Percentiles rank a stretch among this genome's conserved stretches.
These are phyloP conservation scores for Sminthurinus aureus DNA, from an alignment of 2,888 invertebrate genomes.

Conservation along the genomic window DNA sequence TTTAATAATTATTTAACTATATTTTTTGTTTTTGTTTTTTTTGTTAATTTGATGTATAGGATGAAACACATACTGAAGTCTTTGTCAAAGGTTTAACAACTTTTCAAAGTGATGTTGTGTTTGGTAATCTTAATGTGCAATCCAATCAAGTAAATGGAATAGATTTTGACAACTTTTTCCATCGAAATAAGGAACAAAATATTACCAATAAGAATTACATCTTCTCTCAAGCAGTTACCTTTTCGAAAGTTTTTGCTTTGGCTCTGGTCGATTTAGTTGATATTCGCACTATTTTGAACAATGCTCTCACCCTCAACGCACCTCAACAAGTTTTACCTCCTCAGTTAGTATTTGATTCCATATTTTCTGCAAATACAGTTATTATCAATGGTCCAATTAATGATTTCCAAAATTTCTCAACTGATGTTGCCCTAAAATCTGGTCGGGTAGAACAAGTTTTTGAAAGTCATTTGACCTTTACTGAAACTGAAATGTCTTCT, in stretches of 20 bases:
- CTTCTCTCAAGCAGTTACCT: slow-evolving; percentile 33
- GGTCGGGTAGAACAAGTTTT: slow-evolving; percentile 45
- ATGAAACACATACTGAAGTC: slow-evolving; percentile 4
- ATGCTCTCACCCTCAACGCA: slow-evolving; percentile 39
- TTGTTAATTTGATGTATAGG: slow-evolving; percentile 3
- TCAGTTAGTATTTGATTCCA: slow-evolving; percentile 40
- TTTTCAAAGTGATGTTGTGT: slow-evolving; percentile 32
- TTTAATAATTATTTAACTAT: not conserved
- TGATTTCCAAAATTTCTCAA: slow-evolving; percentile 34
- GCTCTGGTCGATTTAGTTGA: slow-evolving; percentile 32
- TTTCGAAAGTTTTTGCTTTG: slow-evolving; percentile 42
- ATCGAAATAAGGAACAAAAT: slow-evolving; percentile 42
- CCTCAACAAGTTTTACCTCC: slow-evolving; percentile 33
- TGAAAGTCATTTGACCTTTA: slow-evolving; percentile 25
- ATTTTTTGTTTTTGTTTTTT: not conserved
- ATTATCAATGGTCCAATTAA: slow-evolving; percentile 44
- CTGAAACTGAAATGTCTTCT: slow-evolving; percentile 6
- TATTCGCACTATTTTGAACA: slow-evolving; percentile 30
- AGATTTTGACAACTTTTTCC: slow-evolving; percentile 41
- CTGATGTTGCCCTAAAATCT: slow-evolving; percentile 38
- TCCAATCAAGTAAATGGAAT: slow-evolving; percentile 42
- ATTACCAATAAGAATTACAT: slow-evolving; percentile 38
- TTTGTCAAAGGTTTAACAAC: slow-evolving; percentile 40
- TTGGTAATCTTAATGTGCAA: slow-evolving; percentile 34
- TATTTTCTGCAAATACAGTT: slow-evolving; percentile 28